These are phyloP conservation scores for Caligus rogercresseyi DNA, from an alignment of 1,140 invertebrate genomes.

Conservation along the genomic window DNA sequence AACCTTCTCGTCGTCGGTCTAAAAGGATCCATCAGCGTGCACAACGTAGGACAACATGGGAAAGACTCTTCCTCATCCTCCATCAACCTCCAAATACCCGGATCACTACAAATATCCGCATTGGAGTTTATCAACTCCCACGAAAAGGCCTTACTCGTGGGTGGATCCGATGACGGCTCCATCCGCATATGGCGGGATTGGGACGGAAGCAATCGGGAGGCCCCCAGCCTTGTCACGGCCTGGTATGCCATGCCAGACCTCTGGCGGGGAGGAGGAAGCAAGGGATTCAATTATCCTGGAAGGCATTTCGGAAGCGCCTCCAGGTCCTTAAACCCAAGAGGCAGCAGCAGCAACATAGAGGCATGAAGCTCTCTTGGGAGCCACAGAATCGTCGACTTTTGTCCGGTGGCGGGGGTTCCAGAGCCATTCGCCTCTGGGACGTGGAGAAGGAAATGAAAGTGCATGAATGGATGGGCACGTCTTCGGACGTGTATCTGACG, in stretches of 20 bases:
- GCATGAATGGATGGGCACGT: conserved; percentile 1
- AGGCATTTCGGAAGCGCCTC: neutral
- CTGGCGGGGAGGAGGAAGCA: neutral
- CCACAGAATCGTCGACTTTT: neutral
- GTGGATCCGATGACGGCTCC: conserved; percentile 10
- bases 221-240: conserved; percentile 2
- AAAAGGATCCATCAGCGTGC: neutral
- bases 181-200: neutral
- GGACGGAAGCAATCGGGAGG: neutral
- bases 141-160: conserved; percentile 9
- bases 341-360: neutral
- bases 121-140: conserved; percentile 16
- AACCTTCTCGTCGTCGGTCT: neutral
- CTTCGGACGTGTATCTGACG: neutral
- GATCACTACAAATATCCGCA: neutral
- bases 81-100: neutral
- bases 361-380: conserved; percentile 1
- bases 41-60: neutral
- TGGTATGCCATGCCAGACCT: conserved; percentile 10
- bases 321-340: neutral
- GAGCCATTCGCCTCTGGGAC: conserved; percentile 10
- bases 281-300: neutral
- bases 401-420: neutral
- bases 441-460: conserved; percentile 2
- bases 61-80: neutral